Evolutionary conservation across 2,113 vertebrate genomes (phyloP).

Genomic region (Crotophaga sulcirostris): DNA sequence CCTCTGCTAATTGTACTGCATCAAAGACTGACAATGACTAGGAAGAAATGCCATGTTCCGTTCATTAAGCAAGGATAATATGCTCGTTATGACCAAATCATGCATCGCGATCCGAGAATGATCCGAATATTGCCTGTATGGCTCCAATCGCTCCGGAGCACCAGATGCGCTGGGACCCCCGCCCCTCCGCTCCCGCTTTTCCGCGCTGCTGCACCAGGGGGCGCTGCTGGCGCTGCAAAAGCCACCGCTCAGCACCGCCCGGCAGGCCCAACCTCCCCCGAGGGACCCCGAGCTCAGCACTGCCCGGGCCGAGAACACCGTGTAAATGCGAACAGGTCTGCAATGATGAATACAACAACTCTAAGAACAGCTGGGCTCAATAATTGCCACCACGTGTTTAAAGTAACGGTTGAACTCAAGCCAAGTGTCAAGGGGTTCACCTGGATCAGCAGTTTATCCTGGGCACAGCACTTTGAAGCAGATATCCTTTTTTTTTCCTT

Average conservation of each 20-base stretch:
- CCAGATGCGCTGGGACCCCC: neutral
- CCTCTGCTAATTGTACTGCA: neutral
- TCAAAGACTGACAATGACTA: neutral
- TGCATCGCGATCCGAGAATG: neutral
- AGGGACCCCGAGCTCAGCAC: too few relatives aligned
- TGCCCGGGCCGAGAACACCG: too few relatives aligned
- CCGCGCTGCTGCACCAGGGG: slow-evolving; percentile 41
- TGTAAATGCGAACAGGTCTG: fast-evolving
- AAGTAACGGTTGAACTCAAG: neutral
- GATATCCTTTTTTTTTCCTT: neutral
- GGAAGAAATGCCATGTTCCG: neutral
- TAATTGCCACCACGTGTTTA: neutral
- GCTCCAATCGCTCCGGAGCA: neutral
- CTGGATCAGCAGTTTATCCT: neutral
- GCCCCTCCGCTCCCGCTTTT: neutral
- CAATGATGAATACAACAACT: neutral
- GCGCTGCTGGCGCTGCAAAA: slow-evolving; percentile 34
- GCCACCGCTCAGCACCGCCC: too few relatives aligned
- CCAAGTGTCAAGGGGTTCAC: neutral
- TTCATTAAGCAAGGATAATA: neutral
- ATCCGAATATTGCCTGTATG: neutral
- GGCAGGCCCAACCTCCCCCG: too few relatives aligned
- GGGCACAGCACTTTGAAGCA: neutral
- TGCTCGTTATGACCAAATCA: neutral
- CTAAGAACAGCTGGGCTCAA: neutral